Evolutionary conservation across 2,888 invertebrate species (phyloP).

Genomic region (Cylindroiulus punctatus): DNA sequence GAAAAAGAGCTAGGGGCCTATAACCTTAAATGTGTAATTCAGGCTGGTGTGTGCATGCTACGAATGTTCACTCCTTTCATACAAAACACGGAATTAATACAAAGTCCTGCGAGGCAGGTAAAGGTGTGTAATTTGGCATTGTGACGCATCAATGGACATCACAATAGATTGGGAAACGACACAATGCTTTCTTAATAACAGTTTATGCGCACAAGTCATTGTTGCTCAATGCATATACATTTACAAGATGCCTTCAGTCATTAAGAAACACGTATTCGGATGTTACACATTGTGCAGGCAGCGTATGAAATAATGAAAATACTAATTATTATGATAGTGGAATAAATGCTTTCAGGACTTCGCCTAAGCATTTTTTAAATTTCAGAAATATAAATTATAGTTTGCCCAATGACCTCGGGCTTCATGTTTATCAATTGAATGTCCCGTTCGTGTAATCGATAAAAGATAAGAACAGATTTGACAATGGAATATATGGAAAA

Average conservation of each 20-base stretch:
- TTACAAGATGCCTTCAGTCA: constrained; percentile 43
- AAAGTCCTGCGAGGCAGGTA: constrained; percentile 20
- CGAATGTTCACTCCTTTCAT: constrained; percentile 44
- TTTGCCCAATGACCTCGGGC: constrained; percentile 30
- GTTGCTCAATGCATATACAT: constrained; percentile 17
- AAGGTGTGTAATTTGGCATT: constrained; percentile 40
- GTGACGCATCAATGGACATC: constrained; percentile 44
- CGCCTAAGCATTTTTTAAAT: not conserved
- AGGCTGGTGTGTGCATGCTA: constrained; percentile 40
- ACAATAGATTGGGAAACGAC: constrained; percentile 16
- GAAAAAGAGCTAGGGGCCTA: constrained; percentile 42
- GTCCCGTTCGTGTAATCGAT: not conserved
- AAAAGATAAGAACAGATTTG: not conserved
- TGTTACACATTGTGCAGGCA: constrained; percentile 43
- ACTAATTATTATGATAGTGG: not conserved
- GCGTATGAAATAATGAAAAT: constrained; percentile 9
- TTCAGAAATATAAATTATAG: constrained; percentile 34
- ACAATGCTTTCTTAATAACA: constrained; percentile 35
- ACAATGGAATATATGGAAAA: not conserved
- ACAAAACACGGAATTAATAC: constrained; percentile 47
- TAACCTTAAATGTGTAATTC: constrained; percentile 43
- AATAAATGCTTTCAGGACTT: constrained; percentile 12
- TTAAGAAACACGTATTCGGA: constrained; percentile 31
- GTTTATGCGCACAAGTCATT: not conserved
- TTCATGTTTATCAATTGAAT: not conserved